Base-by-base conservation (phyloP, 2,888 invertebrate genomes). In the Halocaridina rubra region DNA sequence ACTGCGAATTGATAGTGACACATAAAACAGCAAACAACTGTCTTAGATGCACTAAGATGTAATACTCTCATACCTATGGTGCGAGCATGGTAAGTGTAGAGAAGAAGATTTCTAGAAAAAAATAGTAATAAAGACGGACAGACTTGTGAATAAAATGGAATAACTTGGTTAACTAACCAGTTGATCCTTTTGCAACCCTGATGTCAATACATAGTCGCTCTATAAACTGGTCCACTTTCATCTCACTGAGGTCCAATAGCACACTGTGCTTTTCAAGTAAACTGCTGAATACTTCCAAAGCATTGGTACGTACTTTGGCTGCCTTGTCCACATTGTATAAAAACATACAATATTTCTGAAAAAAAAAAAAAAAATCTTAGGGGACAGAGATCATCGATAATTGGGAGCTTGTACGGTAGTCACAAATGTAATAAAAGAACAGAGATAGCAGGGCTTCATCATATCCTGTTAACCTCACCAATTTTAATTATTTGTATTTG, bases 301-400 rank as follows among this genome's bases (percentile, higher is more conserved):
- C 86, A 30, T 39, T 53, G 19, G 80, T 57, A 13, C 86, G 78
- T 27, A 88, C 84, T 57, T 86, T 88, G 13, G 84, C 71, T 19
- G 84, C 82, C 29, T 78, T 67, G 30, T 88, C 86, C 32, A 78
- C 86, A 79, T 85, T 72, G 69, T 88, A 88, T 19, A 88, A 81
- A 19, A 78, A 74, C 33, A 74, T 32, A 7, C 64, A 75, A 16
- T 86, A 81, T 22, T 75, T 84, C 88, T 88, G 88, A 80, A 84
- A 72, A n/a, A 24, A 64, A 46, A 75, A 24, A 29, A 30, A n/a
- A n/a, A n/a, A n/a, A n/a, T n/a, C n/a, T n/a, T n/a, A n/a, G n/a
- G n/a, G n/a, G n/a, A n/a, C n/a, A n/a, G n/a, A n/a, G n/a, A n/a
- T n/a, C n/a, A n/a, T n/a, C n/a, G n/a, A n/a, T n/a, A n/a, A n/a